A percentile compares a stretch with the other conserved stretches of the same genome.
phyloP scores from a whole-genome alignment of 2,888 invertebrate genomes.

The Standfussiana lucernea region DNA sequence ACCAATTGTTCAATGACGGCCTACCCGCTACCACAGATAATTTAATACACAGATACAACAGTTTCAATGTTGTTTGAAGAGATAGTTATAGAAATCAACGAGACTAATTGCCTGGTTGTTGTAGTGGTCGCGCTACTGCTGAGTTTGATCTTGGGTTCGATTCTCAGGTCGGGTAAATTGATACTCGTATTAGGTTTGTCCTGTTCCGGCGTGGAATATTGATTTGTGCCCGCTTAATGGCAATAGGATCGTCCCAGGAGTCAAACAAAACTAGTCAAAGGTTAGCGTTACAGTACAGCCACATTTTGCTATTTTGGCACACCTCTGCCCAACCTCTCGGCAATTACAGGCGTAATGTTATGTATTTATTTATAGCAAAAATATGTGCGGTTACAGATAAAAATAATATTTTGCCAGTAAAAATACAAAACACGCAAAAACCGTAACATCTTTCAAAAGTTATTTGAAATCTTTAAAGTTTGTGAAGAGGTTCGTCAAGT shows the following conservation, averaged over 20 bases:
- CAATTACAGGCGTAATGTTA: neutral
- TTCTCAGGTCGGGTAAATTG: neutral
- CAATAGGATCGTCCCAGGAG: neutral
- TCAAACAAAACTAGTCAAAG: neutral
- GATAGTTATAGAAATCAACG: neutral
- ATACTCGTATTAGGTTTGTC: neutral
- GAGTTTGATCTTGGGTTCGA: neutral
- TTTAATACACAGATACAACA: too few relatives aligned
- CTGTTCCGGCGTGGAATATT: neutral
- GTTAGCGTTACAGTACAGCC: neutral
- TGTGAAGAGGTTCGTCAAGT: slow-evolving; percentile 13
- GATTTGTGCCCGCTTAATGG: neutral
- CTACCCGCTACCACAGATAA: too few relatives aligned
- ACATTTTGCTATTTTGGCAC: neutral
- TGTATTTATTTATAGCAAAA: neutral
- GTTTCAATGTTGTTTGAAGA: neutral
- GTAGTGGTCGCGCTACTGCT: neutral
- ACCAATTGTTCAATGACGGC: too few relatives aligned
- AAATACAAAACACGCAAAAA: neutral
- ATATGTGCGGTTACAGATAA: neutral
- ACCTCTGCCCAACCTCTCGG: too few relatives aligned
- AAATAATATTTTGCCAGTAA: neutral
- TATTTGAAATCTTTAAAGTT: slow-evolving; percentile 7
- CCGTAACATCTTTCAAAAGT: slow-evolving; percentile 16
- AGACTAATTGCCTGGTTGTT: neutral